Evolutionary conservation across 2,888 invertebrate species (phyloP), one percentile per base, ranked within the genome.

Genomic region (Pollenia angustigena): DNA sequence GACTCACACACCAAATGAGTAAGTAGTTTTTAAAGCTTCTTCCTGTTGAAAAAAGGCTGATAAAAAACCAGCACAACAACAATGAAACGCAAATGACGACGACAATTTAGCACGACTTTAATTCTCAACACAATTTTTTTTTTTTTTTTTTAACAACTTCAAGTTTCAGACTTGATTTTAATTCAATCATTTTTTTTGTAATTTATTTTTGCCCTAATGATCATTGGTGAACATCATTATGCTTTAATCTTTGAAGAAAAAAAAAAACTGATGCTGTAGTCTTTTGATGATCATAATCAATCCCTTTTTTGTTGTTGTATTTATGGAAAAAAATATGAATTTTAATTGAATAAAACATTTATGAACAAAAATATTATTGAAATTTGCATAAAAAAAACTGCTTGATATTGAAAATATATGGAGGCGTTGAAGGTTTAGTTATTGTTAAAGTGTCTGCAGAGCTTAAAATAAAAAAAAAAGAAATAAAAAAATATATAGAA

Each of bases 401-500:
- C 52, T 88, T 91, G 87, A 89, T 88, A 88, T 88, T 88, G 32
- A 16, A 54, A 56, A 52, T 64, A 18, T 40, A 68, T 87, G 85
- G 32, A 83, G 85, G 87, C 80, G 87, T 85, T 85, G 48, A 80
- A 80, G 69, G 50, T 54, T 79, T 74, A 48, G 84, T 87, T 88
- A 86, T 84, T 87, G 76, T 75, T 79, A 64, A 62, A 75, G 23
- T 76, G 64, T 64, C 52, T 76, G 44, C 23, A 50, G 16, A 56
- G 16, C 9, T 56, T 18, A 56, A 80, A 89, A 87, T 88, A 87
- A 89, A 90, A 89, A 91, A 91, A 90, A 89, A 88, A 84, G 88
- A 89, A 89, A 85, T 89, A 88, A 88, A 89, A 89, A 40, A 58
- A 50, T 14, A 18, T 12, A 58, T 42, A 54, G 4, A 12, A 44